Conservation (phyloP, 1,140 invertebrate species). For the Tetranychus urticae region DNA sequence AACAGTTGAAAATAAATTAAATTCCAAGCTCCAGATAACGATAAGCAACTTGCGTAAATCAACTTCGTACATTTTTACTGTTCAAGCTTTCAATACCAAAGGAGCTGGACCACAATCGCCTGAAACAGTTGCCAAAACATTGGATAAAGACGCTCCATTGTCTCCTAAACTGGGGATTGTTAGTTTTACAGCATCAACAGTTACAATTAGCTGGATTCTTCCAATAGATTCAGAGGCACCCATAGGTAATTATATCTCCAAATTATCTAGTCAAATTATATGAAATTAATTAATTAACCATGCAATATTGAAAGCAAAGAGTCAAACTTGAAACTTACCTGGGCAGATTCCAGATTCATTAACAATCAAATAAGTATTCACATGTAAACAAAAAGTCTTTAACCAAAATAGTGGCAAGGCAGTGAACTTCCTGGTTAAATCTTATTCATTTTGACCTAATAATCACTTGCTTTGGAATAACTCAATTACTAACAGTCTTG, state of each 20-base stretch:
- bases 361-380: no score
- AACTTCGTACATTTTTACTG: slow-evolving; percentile 18
- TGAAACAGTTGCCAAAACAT: slow-evolving; percentile 48
- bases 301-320: no score
- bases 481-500: no score
- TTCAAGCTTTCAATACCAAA: slow-evolving; percentile 74
- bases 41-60: slow-evolving; percentile 5
- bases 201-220: slow-evolving; percentile 9
- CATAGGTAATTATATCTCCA: background rate
- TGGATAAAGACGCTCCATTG: slow-evolving; percentile 12
- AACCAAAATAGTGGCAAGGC: no score
- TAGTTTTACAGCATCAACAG: slow-evolving; percentile 6
- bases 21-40: background rate
- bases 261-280: no score
- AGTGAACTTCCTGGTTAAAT: no score
- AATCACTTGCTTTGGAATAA: no score
- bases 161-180: slow-evolving; percentile 9
- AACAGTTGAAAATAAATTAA: slow-evolving; percentile 14
- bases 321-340: no score
- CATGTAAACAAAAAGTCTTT: no score
- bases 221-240: background rate
- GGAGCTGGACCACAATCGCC: slow-evolving; percentile 64
- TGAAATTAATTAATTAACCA: no score
- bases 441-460: no score
- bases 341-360: no score